phyloP scores from a whole-genome alignment of 2,797 vertebrate species.

The Notolabrus celidotus region DNA sequence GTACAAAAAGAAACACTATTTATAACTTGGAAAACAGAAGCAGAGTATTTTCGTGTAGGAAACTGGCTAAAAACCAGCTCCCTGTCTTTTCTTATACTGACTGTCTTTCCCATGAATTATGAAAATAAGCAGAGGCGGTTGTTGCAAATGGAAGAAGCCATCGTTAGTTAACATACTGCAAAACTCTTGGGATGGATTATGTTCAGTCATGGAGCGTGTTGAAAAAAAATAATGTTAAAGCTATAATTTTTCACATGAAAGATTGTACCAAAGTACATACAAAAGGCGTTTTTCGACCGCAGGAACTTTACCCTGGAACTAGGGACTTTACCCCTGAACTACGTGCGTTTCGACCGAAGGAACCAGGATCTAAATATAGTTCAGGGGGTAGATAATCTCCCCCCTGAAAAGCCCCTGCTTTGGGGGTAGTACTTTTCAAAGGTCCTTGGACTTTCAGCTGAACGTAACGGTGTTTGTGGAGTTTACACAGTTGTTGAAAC shows the following conservation, averaged over 20 bases:
- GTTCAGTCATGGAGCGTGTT: slow-evolving; percentile 38
- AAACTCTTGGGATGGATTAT: slow-evolving; percentile 14
- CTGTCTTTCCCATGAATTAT: slow-evolving; percentile 69
- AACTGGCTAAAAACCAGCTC: slow-evolving; percentile 24
- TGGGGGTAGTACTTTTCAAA: too few relatives aligned
- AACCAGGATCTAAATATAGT: too few relatives aligned
- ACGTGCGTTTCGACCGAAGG: too few relatives aligned
- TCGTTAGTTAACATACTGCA: slow-evolving; percentile 39
- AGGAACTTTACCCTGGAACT: too few relatives aligned
- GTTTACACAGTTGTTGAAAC: too few relatives aligned
- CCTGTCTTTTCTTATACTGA: slow-evolving; percentile 31
- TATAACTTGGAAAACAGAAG: neutral
- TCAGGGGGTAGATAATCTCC: too few relatives aligned
- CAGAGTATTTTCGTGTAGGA: slow-evolving; percentile 51
- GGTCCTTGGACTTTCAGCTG: too few relatives aligned
- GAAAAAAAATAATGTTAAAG: neutral
- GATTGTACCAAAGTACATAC: too few relatives aligned
- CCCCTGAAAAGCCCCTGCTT: too few relatives aligned
- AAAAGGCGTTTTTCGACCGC: too few relatives aligned
- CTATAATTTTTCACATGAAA: slow-evolving; percentile 6
- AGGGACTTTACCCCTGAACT: too few relatives aligned
- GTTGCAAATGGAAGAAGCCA: slow-evolving; percentile 44
- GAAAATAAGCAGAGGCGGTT: slow-evolving; percentile 58
- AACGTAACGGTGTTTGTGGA: too few relatives aligned
- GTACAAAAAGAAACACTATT: neutral